Percentiles rank a stretch among this genome's conserved stretches.
Conservation (phyloP, 2,113 vertebrate genomes). For the Bufo bufo region DNA sequence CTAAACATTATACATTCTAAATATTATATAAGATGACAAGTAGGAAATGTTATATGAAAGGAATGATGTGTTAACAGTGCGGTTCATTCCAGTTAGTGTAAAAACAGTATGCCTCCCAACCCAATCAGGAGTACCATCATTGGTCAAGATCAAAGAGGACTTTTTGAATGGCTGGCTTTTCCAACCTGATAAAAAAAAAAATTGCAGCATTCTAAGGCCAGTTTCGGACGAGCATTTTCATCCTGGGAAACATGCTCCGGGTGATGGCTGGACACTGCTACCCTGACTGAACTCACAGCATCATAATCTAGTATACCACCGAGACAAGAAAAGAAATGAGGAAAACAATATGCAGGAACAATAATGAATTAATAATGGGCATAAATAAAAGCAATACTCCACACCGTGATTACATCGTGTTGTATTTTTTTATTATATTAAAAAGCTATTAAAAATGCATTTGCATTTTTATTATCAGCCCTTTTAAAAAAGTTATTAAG, state of each 20-base stretch:
- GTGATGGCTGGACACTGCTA: too few species aligned
- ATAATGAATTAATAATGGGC: background rate
- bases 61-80: background rate
- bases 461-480: slow-evolving; percentile 84
- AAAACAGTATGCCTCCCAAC: background rate
- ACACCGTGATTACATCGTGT: background rate
- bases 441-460: slow-evolving; percentile 75
- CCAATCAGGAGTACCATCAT: background rate
- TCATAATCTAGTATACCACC: background rate
- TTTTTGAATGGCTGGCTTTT: background rate
- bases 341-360: background rate
- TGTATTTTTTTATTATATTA: slow-evolving; percentile 65
- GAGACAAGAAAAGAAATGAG: background rate
- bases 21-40: background rate
- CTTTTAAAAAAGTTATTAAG: slow-evolving; percentile 85
- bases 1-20: background rate
- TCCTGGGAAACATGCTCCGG: too few species aligned
- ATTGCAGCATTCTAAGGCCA: too few species aligned
- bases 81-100: too few species aligned
- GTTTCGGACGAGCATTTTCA: too few species aligned
- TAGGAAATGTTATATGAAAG: background rate
- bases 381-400: background rate
- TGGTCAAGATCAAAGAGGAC: background rate
- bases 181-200: background rate
- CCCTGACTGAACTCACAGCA: too few species aligned